phyloP scores from a whole-genome alignment of 2,888 invertebrate genomes.

The Himalopsyche tibetana region DNA sequence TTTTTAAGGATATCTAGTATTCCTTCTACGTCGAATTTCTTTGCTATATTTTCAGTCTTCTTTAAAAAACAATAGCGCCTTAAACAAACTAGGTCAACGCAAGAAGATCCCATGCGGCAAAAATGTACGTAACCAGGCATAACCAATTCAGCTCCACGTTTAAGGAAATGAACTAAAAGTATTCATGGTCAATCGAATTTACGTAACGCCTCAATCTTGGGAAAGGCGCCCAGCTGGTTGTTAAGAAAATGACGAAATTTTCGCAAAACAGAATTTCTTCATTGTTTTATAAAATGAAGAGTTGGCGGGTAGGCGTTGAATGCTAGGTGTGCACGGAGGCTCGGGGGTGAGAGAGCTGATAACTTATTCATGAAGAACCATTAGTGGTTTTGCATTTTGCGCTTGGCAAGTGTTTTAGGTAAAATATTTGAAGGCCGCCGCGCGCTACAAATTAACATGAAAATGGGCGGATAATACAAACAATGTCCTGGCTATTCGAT shows the following conservation, averaged over 20 bases:
- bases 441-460: slow-evolving; percentile 26
- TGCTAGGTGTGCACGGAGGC: no score
- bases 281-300: slow-evolving; percentile 26
- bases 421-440: slow-evolving; percentile 26
- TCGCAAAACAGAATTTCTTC: neutral
- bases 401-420: slow-evolving; percentile 31
- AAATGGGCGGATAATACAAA: slow-evolving; percentile 27
- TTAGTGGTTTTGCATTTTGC: slow-evolving; percentile 34
- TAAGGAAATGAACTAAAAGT: slow-evolving; percentile 5
- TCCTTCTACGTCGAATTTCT: no score
- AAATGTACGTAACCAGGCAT: no score
- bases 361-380: slow-evolving; percentile 31
- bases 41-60: no score
- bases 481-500: slow-evolving; percentile 5
- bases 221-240: neutral
- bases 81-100: no score
- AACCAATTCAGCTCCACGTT: no score
- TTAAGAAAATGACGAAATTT: slow-evolving; percentile 13
- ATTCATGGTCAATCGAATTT: slow-evolving; percentile 22
- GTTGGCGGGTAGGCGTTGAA: neutral
- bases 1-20: no score
- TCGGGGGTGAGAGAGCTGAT: neutral
- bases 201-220: neutral
- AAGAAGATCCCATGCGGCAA: no score
- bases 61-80: no score